Evolutionary conservation across 2,113 vertebrate species (phyloP), one percentile per base, ranked within the genome.

Genomic region (Oenanthe oenanthe): DNA sequence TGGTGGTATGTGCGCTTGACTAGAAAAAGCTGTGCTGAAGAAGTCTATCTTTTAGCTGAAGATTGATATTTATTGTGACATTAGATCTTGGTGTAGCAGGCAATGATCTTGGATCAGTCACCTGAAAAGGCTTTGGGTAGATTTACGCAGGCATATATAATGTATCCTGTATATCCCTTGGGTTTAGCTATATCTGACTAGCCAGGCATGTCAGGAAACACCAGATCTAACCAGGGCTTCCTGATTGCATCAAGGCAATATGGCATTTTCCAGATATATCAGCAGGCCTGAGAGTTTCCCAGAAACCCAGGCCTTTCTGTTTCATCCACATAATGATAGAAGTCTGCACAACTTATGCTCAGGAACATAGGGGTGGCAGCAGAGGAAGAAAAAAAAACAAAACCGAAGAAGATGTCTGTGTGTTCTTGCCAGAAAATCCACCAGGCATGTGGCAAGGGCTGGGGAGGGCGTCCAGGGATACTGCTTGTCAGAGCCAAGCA

Each of bases 401-500:
- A 50, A 16, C 11, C 12, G 29, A 40, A 61, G 53, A 74, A 56
- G 25, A 21, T 18, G 11, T 51, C 40, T 70, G 13, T 29, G 9
- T 66, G 13, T 11, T 67, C 9, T 32, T 85, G 26, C 14, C 48
- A 60, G 48, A 76, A 89, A 66, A 73, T 53, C 32, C 29, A 61
- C 13, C 18, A 34, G 12, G 10, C 6, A 3, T 51, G 28, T 71
- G 38, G 47, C 56, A 67, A 26, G 47, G 63, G 19, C 67, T 76
- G 13, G 18, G 4, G 17, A 81, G 9, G 60, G 8, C 0, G 0
- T 45, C 32, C 66, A 40, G 36, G 43, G 66, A 72, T 31, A 11
- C 34, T 43, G 38, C 18, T 26, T 54, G 29, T 50, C 29, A 31
- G 47, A 88, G 42, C 56, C 56, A 29, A 88, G 50, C 36, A 36